phyloP scores from a whole-genome alignment of 2,888 invertebrate genomes.

The Oeneis ivallda region DNA sequence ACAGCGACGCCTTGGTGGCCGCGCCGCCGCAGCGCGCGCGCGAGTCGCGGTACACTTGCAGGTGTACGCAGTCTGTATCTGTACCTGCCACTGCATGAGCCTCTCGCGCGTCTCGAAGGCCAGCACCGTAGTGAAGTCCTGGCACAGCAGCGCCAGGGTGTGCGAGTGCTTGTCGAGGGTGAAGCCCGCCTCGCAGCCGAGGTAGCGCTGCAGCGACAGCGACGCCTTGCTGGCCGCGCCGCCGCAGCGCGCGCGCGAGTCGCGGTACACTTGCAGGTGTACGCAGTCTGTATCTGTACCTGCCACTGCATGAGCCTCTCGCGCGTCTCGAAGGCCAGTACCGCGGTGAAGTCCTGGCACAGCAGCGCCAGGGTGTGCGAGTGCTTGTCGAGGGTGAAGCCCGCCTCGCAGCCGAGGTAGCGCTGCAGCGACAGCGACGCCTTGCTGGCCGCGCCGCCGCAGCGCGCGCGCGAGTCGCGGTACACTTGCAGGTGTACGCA shows the following conservation, averaged over 20 bases:
- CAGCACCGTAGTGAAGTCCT: slow-evolving; percentile 90
- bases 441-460: slow-evolving; percentile 83
- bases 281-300: slow-evolving; percentile 88
- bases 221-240: slow-evolving; percentile 87
- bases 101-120: slow-evolving; percentile 94
- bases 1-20: slow-evolving; percentile 89
- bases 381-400: slow-evolving; percentile 95
- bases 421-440: slow-evolving; percentile 92
- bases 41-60: slow-evolving; percentile 93
- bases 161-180: slow-evolving; percentile 95
- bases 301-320: slow-evolving; percentile 96
- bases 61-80: slow-evolving; percentile 90
- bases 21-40: slow-evolving; percentile 85
- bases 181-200: slow-evolving; percentile 92
- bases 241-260: slow-evolving; percentile 88
- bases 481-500: neutral
- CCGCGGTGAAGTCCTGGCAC: slow-evolving; percentile 91
- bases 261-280: slow-evolving; percentile 92
- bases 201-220: slow-evolving; percentile 91
- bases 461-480: slow-evolving; percentile 91
- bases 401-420: slow-evolving; percentile 91
- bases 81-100: slow-evolving; percentile 93
- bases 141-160: slow-evolving; percentile 93
- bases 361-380: slow-evolving; percentile 94
- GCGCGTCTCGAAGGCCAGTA: slow-evolving; percentile 92